phyloP scores from a whole-genome alignment of 2,113 vertebrate species.

The Cervus canadensis region DNA sequence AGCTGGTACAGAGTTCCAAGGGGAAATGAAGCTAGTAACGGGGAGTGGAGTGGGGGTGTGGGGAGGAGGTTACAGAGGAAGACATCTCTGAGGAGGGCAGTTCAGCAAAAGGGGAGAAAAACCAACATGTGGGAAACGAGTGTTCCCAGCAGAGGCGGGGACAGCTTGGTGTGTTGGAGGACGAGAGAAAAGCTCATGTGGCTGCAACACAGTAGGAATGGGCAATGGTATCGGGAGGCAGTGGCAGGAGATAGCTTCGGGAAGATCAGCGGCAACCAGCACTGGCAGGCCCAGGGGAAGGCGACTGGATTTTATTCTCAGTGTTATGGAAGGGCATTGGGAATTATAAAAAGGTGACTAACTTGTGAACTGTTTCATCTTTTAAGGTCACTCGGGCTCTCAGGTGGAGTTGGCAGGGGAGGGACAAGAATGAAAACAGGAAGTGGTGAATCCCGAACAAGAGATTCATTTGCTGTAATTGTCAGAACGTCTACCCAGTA shows the following conservation, averaged over 20 bases:
- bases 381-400: not conserved
- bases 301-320: not conserved
- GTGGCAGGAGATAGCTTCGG: not conserved
- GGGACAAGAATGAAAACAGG: not conserved
- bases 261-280: not conserved
- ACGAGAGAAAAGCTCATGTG: not conserved
- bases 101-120: not conserved
- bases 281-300: rapidly evolving
- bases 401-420: not conserved
- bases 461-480: not conserved
- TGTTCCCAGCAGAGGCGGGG: not conserved
- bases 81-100: not conserved
- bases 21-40: not conserved
- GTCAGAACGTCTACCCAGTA: not conserved
- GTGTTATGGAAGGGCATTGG: not conserved
- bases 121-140: rapidly evolving
- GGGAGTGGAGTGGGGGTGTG: no score
- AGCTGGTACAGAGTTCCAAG: not conserved
- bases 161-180: not conserved
- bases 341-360: not conserved
- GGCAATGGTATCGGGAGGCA: not conserved
- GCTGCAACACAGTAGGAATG: not conserved
- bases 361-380: not conserved
- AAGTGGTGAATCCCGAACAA: not conserved
- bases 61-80: not conserved